Conservation (phyloP, 1,140 invertebrate genomes). For the Drosophila biarmipes region DNA sequence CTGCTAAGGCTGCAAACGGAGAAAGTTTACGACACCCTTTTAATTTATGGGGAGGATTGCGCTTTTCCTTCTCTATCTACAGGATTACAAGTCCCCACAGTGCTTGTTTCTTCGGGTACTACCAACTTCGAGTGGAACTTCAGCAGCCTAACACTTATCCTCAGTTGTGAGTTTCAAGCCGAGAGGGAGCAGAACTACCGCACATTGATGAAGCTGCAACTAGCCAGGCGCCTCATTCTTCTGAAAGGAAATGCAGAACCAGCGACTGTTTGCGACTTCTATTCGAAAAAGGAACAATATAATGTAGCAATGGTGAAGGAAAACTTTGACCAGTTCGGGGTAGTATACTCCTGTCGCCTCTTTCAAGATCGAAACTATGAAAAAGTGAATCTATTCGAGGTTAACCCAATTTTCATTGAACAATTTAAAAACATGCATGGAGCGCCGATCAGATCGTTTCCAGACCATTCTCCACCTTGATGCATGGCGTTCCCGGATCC, state of each 20-base stretch:
- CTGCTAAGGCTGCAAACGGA: slow-evolving; percentile 29
- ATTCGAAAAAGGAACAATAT: slow-evolving; percentile 41
- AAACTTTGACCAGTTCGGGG: not conserved
- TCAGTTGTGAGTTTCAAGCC: slow-evolving; percentile 17
- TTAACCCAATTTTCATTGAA: slow-evolving; percentile 26
- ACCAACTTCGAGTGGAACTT: slow-evolving; percentile 44
- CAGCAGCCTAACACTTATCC: slow-evolving; percentile 26
- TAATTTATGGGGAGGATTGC: slow-evolving; percentile 41
- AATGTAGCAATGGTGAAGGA: slow-evolving; percentile 48
- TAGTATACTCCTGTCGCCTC: slow-evolving; percentile 33
- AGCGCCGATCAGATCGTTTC: slow-evolving; percentile 16
- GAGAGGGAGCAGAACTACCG: slow-evolving; percentile 36
- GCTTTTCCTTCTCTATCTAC: slow-evolving; percentile 26
- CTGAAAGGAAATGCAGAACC: not conserved
- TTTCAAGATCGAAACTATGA: slow-evolving; percentile 16
- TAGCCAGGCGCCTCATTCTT: slow-evolving; percentile 24
- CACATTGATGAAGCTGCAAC: slow-evolving; percentile 40
- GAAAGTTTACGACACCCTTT: slow-evolving; percentile 32
- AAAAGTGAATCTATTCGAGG: not conserved
- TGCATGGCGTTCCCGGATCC: slow-evolving; percentile 34
- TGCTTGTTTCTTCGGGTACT: slow-evolving; percentile 26
- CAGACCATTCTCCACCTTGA: slow-evolving; percentile 43
- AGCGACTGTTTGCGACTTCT: slow-evolving; percentile 11
- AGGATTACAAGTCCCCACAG: slow-evolving; percentile 10
- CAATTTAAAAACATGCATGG: slow-evolving; percentile 60